phyloP scores from a whole-genome alignment of 2,888 invertebrate species.

The Steromphala cineraria region DNA sequence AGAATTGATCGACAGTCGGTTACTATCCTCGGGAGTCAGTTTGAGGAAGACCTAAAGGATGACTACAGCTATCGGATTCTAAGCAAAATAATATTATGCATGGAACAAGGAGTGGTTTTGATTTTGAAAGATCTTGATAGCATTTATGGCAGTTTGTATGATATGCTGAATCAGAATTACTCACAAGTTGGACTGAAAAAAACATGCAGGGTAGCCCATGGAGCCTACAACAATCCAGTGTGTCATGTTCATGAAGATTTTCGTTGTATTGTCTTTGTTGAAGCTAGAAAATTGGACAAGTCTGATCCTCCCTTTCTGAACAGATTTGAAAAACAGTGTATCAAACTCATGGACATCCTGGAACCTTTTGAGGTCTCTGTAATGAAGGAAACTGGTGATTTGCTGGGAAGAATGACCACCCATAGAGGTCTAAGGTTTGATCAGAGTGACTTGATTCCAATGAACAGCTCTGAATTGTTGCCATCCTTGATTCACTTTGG shows the following conservation, averaged over 20 bases:
- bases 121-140: slow-evolving; percentile 34
- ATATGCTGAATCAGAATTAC: slow-evolving; percentile 63
- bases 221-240: slow-evolving; percentile 29
- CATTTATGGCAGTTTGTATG: slow-evolving; percentile 59
- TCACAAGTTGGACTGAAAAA: slow-evolving; percentile 40
- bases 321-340: slow-evolving; percentile 48
- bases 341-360: slow-evolving; percentile 35
- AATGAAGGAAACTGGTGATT: not conserved
- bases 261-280: slow-evolving; percentile 36
- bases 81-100: slow-evolving; percentile 33
- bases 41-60: slow-evolving; percentile 31
- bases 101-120: slow-evolving; percentile 33
- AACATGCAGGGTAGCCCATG: slow-evolving; percentile 32
- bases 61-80: slow-evolving; percentile 33
- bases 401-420: not conserved
- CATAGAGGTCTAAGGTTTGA: not conserved
- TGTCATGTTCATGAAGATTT: slow-evolving; percentile 40
- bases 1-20: not conserved
- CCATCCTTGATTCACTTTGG: slow-evolving; percentile 16
- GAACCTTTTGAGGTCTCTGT: not conserved
- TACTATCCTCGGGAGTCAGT: slow-evolving; percentile 32
- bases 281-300: slow-evolving; percentile 23
- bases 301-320: slow-evolving; percentile 44
- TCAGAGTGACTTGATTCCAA: slow-evolving; percentile 5
- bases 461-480: not conserved